phyloP scores from a whole-genome alignment of 2,888 invertebrate species.

The Pachydiplax longipennis region DNA sequence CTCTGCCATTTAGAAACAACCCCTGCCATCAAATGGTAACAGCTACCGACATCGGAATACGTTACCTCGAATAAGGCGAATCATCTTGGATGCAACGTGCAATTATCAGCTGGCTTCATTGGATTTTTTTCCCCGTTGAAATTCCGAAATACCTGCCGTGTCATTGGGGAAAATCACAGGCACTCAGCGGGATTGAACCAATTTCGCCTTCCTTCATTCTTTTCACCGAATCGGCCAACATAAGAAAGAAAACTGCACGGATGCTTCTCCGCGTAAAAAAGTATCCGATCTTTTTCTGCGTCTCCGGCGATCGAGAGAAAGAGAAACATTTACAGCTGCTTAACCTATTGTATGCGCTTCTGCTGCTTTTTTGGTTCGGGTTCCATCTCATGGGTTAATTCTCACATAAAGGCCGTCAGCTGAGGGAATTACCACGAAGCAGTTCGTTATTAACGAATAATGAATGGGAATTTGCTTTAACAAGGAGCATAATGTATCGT shows the following conservation, averaged over 20 bases:
- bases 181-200: not conserved
- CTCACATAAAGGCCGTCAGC: too few relatives aligned
- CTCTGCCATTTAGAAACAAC: not conserved
- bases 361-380: too few relatives aligned
- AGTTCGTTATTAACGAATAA: too few relatives aligned
- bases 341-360: too few relatives aligned
- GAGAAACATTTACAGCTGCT: too few relatives aligned
- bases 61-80: not conserved
- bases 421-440: too few relatives aligned
- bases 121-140: not conserved
- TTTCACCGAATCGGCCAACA: not conserved
- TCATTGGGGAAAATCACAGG: slow-evolving; percentile 11
- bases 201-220: not conserved
- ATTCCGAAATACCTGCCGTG: slow-evolving; percentile 15
- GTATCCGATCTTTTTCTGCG: too few relatives aligned
- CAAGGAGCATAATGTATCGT: too few relatives aligned
- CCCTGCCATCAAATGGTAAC: not conserved
- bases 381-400: too few relatives aligned
- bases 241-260: not conserved
- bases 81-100: not conserved
- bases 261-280: not conserved
- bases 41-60: not conserved
- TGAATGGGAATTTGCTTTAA: too few relatives aligned
- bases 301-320: too few relatives aligned
- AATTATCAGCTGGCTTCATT: slow-evolving; percentile 21